Evolutionary conservation across 2,888 invertebrate species (phyloP), one percentile per base, ranked within the genome.

Genomic region (Drosophila anomelani): DNA sequence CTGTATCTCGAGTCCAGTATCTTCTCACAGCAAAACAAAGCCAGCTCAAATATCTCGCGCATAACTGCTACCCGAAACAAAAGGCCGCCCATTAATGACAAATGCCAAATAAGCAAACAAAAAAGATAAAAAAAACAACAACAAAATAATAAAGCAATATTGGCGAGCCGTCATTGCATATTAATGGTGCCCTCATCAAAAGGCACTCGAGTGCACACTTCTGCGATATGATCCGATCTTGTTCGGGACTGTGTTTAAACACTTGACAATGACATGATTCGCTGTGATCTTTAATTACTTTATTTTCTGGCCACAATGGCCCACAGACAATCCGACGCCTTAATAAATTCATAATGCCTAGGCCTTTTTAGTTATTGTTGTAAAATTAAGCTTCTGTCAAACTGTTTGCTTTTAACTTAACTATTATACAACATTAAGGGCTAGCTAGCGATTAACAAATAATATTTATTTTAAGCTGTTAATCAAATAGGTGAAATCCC

Each of bases 1-100:
- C 80, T 80, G 73, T 88, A 81, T 85, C 81, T 86, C 53, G 58
- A 55, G 64, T 64, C 80, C 80, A 79, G 75, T 77, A 81, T 89
- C 85, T 81, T 72, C 75, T 75, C 78, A 71, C 79, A 81, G 57
- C 80, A 5, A 72, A 67, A 80, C 75, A 85, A 80, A 72, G 66
- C 38, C 69, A 71, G 17, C 59, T 71, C 47, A 69, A 59, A 80
- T 69, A 75, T 51, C 39, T 63, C 43, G 41, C 38, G 46, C 54
- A 68, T 53, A 79, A 76, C 66, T 69, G 75, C 46, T 57, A 17
- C n/a, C 39, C 72, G 53, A 79, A 75, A 80, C 75, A 85, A 84
- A 78, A 83, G 75, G 77, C 75, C 72, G 75, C 71, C 72, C 74
- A 85, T 78, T 84, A 78, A 83, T 63, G 76, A 71, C 74, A 77